Base-by-base conservation (phyloP, 2,113 vertebrate genomes). In the Colistium nudipinnis region DNA sequence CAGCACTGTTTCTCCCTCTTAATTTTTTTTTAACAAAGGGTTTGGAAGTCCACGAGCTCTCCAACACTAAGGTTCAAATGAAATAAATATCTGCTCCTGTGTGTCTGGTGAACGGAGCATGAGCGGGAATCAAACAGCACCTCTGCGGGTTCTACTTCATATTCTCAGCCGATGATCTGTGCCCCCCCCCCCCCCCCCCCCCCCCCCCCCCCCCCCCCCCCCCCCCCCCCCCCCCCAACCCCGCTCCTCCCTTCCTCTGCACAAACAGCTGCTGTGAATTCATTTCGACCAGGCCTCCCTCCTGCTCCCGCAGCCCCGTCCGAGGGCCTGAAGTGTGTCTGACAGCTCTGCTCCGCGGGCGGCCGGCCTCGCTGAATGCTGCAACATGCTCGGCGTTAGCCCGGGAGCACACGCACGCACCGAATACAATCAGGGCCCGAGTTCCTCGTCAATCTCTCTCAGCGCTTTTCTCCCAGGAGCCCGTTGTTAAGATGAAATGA, bases 351-450 rank as follows among this genome's bases (percentile, higher is more conserved):
- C 74, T 68, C 84, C 28, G 64, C 86, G 76, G 80, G 75, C 71
- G 53, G 41, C 81, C 84, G 31, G 64, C 54, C 66, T 86, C 80
- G 61, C 80, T 82, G 83, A 87, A 78, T 76, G 83, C 83, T 80
- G 74, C 77, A 86, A 77, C 85, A 85, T 83, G 86, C 83, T 88
- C 71, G 66, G 47, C 49, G 87, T 88, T 88, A 85, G 84, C 83
- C 76, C 33, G 56, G 62, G 75, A 87, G 81, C 86, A 76, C 87
- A 81, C 55, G n/a, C 81, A 80, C 53, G n/a, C n/a, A 22, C 80
- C 47, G 74, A 85, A 87, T 85, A 67, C 80, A 80, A 88, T 88
- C 87, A 76, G 66, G 74, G 38, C 56, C 44, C n/a, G 7, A 63
- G 52, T 73, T 86, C 69, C 62, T 82, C 89, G 80, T 87, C 81